A percentile compares a stretch with the other conserved stretches of the same genome.
Conservation (phyloP, 2,113 vertebrate species). For the Prolemur simus region DNA sequence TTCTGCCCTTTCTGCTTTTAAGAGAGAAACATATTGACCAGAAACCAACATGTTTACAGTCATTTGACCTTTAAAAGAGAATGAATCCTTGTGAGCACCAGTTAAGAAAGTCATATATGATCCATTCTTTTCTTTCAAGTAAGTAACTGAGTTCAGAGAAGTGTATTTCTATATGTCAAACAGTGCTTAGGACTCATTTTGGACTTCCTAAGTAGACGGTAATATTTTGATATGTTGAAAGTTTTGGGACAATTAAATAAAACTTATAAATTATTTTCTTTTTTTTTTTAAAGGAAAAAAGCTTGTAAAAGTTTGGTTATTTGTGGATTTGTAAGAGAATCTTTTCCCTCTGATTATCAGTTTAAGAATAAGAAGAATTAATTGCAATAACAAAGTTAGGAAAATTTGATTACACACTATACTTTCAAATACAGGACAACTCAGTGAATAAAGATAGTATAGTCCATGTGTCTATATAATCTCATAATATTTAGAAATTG, state of each 20-base stretch:
- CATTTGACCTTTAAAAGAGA: conserved; percentile 63
- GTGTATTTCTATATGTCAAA: not conserved
- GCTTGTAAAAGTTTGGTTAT: not conserved
- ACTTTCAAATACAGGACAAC: not conserved
- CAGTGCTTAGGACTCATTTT: not conserved
- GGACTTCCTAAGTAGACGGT: not conserved
- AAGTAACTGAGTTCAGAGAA: not conserved
- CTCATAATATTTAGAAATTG: not conserved
- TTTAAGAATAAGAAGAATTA: not conserved
- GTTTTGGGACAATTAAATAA: not conserved
- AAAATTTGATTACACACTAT: not conserved
- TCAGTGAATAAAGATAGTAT: not conserved
- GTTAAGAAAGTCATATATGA: not conserved
- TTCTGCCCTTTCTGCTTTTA: conserved; percentile 39
- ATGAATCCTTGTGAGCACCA: conserved; percentile 29
- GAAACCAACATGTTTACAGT: conserved; percentile 31
- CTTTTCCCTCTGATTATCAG: not conserved
- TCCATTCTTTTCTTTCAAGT: conserved; percentile 24
- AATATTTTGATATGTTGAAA: not conserved
- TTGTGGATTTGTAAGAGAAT: not conserved
- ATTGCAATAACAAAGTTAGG: not conserved
- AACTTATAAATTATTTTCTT: not conserved
- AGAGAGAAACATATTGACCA: conserved; percentile 50
- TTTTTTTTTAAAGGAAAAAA: not conserved
- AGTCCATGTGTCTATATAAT: not conserved